Evolutionary conservation across 92 coral and sea anemone genomes (phyloP), one percentile per base, ranked within the genome.

Genomic region (Actinostola sp.): DNA sequence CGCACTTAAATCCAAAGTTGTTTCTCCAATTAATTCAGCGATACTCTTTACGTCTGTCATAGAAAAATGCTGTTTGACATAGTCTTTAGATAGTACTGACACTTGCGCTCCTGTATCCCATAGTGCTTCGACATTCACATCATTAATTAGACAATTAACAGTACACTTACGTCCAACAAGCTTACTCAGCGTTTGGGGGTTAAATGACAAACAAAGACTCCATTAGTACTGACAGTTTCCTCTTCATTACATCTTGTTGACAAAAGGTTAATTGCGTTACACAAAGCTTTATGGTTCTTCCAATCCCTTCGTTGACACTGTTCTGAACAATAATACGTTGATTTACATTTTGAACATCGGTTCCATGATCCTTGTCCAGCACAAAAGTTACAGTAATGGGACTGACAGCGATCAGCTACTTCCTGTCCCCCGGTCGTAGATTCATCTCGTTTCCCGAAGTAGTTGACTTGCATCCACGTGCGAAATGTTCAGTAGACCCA

Each of bases 91-190:
- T 43, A 83, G 66, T 45, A 81, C 61, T 38, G 82, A 89, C 36
- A 89, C 90, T 67, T 89, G 89, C 43, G 87, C 81, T 27, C 82
- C 88, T 0, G 89, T 84, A 74, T 84, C 88, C 88, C 88, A 75
- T 46, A 85, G 62, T 9, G 79, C 78, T 29, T 89, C 63, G 55
- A 51, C 64, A 26, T 44, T 48, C 44, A 56, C 64, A 46, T 39
- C 65, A 36, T 75, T 63, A 10, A 82, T 9, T n/a, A 44, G 36
- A 61, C 88, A 82, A 33, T 41, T 17, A 10, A 82, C 44, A 8
- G 51, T 69, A 45, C 88, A 82, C 41, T 70, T 82, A n/a, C n/a
- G n/a, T n/a, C 53, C 69, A 54, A 0, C 81, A 76, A 15, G 66
- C 81, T 1, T 67, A 35, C 70, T 32, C 15, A 82, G 45, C 46